Evolutionary conservation across 2,888 invertebrate species (phyloP).

Genomic region (Drosophila affinis): DNA sequence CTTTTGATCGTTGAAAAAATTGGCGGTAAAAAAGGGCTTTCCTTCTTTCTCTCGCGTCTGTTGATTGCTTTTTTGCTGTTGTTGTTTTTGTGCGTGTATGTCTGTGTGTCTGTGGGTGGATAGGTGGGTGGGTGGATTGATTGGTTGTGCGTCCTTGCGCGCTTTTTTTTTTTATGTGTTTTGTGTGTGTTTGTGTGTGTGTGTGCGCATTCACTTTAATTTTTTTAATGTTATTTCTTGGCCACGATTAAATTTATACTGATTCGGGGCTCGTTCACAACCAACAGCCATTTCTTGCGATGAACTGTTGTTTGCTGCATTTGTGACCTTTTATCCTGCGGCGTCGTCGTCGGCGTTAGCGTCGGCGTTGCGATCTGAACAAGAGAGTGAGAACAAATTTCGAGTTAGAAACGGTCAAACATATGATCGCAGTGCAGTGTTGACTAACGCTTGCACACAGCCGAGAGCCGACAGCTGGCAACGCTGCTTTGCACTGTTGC

Average conservation of each 20-base stretch:
- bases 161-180: constrained; percentile 12
- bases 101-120: background rate
- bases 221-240: constrained; percentile 64
- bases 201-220: constrained; percentile 22
- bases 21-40: background rate
- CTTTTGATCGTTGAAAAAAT: background rate
- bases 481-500: background rate
- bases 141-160: background rate
- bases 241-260: constrained; percentile 35
- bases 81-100: constrained; percentile 11
- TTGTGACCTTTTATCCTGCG: constrained; percentile 41
- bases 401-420: constrained; percentile 40
- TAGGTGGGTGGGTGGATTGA: background rate
- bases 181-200: constrained; percentile 70
- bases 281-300: constrained; percentile 60
- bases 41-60: constrained; percentile 15
- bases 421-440: background rate
- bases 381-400: constrained; percentile 13
- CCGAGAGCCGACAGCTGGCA: background rate
- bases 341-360: constrained; percentile 11
- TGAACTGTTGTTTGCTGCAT: constrained; percentile 56
- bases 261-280: constrained; percentile 32
- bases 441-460: background rate
- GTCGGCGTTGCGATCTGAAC: constrained; percentile 33
- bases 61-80: constrained; percentile 9